A percentile compares a stretch with the other conserved stretches of the same genome.
These are phyloP conservation scores for Muraenolepis orangiensis DNA, from an alignment of 2,797 vertebrate genomes.

Conservation along the genomic window DNA sequence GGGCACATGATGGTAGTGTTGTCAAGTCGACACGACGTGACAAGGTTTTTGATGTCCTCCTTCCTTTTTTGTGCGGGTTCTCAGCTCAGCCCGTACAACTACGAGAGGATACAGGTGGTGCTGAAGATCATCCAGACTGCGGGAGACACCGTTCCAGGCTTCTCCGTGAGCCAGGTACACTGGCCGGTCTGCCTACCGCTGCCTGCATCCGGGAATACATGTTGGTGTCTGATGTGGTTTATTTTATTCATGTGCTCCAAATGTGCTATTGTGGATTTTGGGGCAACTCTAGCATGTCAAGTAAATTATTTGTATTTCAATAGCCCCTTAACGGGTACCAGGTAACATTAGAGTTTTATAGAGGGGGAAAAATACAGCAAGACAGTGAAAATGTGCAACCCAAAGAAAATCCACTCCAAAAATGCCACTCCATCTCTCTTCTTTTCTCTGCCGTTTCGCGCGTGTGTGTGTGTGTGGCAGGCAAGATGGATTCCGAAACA, in stretches of 20 bases:
- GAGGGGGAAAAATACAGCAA: too few species aligned
- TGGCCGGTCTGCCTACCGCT: not conserved
- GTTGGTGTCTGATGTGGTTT: not conserved
- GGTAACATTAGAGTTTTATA: too few species aligned
- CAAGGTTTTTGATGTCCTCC: not conserved
- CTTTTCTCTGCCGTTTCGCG: too few species aligned
- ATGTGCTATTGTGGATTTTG: too few species aligned
- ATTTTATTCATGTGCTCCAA: not conserved
- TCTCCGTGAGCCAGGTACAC: constrained; percentile 83
- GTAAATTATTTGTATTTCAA: too few species aligned
- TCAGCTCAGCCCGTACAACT: constrained; percentile 95
- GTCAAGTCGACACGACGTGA: not conserved
- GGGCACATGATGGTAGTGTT: not conserved
- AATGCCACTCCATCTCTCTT: too few species aligned
- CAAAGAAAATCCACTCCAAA: too few species aligned
- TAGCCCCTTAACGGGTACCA: too few species aligned
- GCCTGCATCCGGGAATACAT: not conserved
- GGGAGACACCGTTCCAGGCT: constrained; percentile 76
- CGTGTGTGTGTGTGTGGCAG: too few species aligned
- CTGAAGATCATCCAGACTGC: constrained; percentile 85
- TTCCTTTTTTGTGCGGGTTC: not conserved
- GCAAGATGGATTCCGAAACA: too few species aligned
- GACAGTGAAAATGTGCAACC: too few species aligned
- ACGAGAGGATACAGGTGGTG: constrained; percentile 87
- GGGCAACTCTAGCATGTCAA: too few species aligned